Base-by-base conservation (phyloP, 2,888 invertebrate genomes). In the Trissolcus brochymenae region DNA sequence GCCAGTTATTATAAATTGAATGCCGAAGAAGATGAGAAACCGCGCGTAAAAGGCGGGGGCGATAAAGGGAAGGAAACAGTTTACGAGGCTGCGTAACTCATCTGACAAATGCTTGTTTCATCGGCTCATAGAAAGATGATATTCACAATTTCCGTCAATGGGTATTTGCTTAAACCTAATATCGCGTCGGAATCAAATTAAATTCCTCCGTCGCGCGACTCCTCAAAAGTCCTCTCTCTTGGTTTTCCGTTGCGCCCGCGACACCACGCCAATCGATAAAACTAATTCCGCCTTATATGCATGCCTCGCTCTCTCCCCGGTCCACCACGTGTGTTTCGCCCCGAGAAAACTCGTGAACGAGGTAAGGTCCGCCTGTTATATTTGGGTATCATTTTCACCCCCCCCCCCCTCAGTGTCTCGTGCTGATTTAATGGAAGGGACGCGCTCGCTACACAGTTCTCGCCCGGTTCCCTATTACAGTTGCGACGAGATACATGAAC, bases 391-490 rank as follows among this genome's bases (percentile, higher is more conserved):
- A 82, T 80, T 83, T 82, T 82, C 82, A 82, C 14, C 17, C 81
- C 83, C 84, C 82, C 82, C 82, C 14, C 17, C 81, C 83, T 84
- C 82, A 82, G 83, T 81, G 81, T 83, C 82, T 84, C 84, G 82
- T 84, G 84, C 86, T 87, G 86, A 87, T 87, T 88, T 87, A 88
- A 87, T 87, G 85, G 86, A 85, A 86, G 85, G 85, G 86, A 86
- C 85, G 85, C 85, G 82, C 82, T 82, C 83, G 82, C 81, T 84
- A 83, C 35, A 1, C 35, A 35, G 35, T 83, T 81, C 82, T 84
- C 82, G 81, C 76, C 84, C 85, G 81, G 74, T 81, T n/a, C 77
- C 74, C 81, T 79, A 81, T 80, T 83, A 82, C 81, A 81, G 81
- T 79, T 80, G 43, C 80, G 79, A 81, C 76, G 80, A 82, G 82